Evolutionary conservation across 2,113 vertebrate species (phyloP).

Genomic region (Onychostoma macrolepis): DNA sequence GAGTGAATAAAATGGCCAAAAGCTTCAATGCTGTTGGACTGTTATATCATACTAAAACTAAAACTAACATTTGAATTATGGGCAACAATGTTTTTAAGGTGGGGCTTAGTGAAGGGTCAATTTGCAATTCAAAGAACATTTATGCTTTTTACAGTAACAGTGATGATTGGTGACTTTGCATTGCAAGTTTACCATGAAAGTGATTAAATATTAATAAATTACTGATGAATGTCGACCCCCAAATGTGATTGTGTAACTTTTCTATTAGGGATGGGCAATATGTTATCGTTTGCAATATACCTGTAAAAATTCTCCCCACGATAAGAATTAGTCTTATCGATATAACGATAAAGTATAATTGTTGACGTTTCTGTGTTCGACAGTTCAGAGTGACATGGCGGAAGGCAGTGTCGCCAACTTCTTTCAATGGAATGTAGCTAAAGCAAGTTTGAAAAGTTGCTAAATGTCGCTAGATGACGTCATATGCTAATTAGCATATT

Average conservation of each 20-base stretch:
- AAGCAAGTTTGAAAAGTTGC: too few species aligned
- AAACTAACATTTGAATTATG: background rate
- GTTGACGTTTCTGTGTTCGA: too few species aligned
- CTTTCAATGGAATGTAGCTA: too few species aligned
- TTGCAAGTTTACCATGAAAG: background rate
- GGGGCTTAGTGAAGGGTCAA: background rate
- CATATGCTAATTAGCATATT: too few species aligned
- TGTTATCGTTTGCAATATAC: too few species aligned
- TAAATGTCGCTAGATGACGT: too few species aligned
- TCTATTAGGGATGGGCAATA: background rate
- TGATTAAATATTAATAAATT: background rate
- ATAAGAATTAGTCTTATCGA: too few species aligned
- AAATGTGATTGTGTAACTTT: constrained; percentile 4
- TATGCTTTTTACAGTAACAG: background rate
- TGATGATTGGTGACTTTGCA: background rate
- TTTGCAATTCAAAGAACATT: background rate
- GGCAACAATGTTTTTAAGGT: background rate
- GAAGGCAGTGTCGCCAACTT: too few species aligned
- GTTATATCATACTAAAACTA: background rate
- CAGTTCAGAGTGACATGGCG: too few species aligned
- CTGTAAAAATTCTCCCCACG: too few species aligned
- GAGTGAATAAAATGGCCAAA: background rate
- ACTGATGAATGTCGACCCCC: background rate
- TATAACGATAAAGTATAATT: too few species aligned
- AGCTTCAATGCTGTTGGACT: background rate